Conservation (phyloP, 1,140 invertebrate genomes). For the Mycetomoellerius zeteki region DNA sequence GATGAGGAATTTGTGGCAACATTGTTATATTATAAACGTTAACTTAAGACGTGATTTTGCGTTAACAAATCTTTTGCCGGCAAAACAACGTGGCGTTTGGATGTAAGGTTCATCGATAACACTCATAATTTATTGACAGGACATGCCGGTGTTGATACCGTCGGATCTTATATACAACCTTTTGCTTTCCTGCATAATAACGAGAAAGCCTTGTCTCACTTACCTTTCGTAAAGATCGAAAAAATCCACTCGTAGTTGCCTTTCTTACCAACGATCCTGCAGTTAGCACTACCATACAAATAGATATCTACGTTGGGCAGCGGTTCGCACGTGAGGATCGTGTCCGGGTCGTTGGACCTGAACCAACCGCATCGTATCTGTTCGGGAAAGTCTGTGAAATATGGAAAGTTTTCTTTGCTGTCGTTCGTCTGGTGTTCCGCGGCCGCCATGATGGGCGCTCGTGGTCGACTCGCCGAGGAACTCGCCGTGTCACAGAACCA, state of each 20-base stretch:
- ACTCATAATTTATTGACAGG: not conserved
- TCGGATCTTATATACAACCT: no score
- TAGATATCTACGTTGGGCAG: constrained; percentile 21
- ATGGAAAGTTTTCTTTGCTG: not conserved
- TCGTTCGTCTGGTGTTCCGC: not conserved
- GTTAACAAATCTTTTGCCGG: no score
- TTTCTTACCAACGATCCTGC: constrained; percentile 8
- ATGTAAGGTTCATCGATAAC: not conserved
- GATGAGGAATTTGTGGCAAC: no score
- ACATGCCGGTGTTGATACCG: no score
- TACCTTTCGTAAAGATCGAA: constrained; percentile 69
- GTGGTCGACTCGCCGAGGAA: not conserved
- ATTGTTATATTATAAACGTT: not conserved
- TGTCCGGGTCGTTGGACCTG: constrained; percentile 49
- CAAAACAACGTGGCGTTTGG: not conserved
- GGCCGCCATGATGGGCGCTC: constrained; percentile 34
- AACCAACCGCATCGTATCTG: constrained; percentile 62
- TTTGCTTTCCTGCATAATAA: not conserved
- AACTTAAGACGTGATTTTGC: not conserved
- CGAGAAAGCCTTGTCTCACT: constrained; percentile 24
- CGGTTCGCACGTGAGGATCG: constrained; percentile 9
- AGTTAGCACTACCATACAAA: not conserved
- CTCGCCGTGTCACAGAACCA: not conserved
- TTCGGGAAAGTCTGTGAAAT: constrained; percentile 45
- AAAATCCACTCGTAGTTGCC: constrained; percentile 73